phyloP scores from a whole-genome alignment of 2,113 vertebrate species.

The Trematomus loennbergii region DNA sequence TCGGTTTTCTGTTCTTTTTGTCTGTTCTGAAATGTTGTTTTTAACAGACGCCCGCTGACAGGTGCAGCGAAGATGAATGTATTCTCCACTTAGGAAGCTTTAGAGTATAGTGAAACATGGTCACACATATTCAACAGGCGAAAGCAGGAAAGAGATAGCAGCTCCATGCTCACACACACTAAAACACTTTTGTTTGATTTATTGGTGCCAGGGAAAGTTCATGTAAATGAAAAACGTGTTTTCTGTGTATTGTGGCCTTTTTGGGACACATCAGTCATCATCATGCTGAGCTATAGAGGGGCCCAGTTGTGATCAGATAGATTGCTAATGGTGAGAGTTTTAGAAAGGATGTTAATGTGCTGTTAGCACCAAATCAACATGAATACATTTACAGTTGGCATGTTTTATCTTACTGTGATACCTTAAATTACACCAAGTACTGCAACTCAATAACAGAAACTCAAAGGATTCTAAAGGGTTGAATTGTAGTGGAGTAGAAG shows the following conservation, averaged over 20 bases:
- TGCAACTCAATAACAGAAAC: background rate
- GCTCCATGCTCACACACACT: background rate
- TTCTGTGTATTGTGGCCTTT: background rate
- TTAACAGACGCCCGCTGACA: background rate
- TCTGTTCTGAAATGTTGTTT: constrained; percentile 3
- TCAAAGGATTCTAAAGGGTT: no score
- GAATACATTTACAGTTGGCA: background rate
- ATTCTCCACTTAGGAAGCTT: background rate
- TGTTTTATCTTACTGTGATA: background rate
- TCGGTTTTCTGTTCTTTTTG: constrained; percentile 28
- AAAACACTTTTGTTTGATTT: background rate
- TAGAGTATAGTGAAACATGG: background rate
- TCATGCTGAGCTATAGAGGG: no score
- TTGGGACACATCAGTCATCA: background rate
- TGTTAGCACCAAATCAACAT: no score
- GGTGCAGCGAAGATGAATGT: background rate
- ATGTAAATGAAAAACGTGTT: background rate
- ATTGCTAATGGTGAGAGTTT: no score
- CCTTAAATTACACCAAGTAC: no score
- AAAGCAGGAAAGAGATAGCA: no score
- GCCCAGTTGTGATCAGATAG: background rate
- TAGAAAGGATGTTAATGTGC: no score
- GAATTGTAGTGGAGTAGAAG: no score
- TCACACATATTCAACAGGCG: background rate
- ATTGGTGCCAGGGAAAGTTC: background rate